A percentile compares a stretch with the other conserved stretches of the same genome.
Evolutionary conservation across 2,888 invertebrate species (phyloP).

Genomic region (Acanthopleura granulata): DNA sequence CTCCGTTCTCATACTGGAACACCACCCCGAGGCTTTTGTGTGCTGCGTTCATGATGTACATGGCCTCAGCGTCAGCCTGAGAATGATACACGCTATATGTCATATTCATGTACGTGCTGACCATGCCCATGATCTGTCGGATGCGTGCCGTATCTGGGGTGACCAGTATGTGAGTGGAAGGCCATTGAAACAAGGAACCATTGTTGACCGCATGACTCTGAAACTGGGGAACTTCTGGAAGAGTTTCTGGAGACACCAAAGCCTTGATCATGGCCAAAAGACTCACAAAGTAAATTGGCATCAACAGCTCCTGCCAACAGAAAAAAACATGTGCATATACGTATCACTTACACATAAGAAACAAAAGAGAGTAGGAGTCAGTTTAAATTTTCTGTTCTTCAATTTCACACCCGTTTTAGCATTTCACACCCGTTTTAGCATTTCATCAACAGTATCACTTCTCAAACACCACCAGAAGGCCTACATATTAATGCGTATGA

Average conservation of each 20-base stretch:
- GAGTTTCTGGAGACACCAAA: constrained; percentile 34
- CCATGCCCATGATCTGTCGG: constrained; percentile 35
- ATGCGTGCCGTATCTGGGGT: constrained; percentile 46
- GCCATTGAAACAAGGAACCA: constrained; percentile 12
- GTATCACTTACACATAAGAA: no score
- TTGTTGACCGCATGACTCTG: constrained; percentile 31
- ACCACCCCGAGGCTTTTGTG: constrained; percentile 76
- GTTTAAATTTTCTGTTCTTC: no score
- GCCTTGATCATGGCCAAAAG: constrained; percentile 78
- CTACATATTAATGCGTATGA: no score
- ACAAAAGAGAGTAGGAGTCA: no score
- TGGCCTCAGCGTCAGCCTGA: constrained; percentile 78
- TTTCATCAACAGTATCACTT: no score
- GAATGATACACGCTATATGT: constrained; percentile 78
- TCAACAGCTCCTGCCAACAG: constrained; percentile 79
- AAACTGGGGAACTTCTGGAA: constrained; percentile 36
- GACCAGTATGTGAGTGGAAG: constrained; percentile 40
- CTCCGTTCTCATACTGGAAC: constrained; percentile 32
- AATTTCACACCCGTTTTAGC: no score
- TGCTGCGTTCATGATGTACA: constrained; percentile 78
- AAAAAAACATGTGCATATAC: constrained; percentile 16
- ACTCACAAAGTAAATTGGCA: constrained; percentile 83
- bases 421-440: no score
- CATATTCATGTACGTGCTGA: constrained; percentile 60
- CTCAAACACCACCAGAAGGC: no score